phyloP scores from a whole-genome alignment of 2,888 invertebrate species.

The Leptogaster cylindrica region DNA sequence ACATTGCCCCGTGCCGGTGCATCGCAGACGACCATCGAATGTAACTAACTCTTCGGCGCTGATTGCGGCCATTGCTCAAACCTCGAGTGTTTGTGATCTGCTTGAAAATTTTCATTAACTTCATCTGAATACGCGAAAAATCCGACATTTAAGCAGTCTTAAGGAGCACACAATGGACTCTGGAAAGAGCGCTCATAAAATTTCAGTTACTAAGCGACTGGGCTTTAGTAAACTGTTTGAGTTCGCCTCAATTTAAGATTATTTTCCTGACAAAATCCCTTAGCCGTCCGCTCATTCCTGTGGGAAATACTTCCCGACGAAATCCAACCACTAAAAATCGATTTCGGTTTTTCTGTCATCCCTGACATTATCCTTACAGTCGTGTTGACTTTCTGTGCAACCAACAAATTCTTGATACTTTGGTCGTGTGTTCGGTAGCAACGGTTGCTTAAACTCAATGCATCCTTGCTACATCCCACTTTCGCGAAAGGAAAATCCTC shows the following conservation, averaged over 20 bases:
- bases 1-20: slow-evolving; percentile 6
- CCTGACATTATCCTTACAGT: background rate
- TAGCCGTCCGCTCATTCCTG: background rate
- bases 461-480: too few species aligned
- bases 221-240: slow-evolving; percentile 15
- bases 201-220: background rate
- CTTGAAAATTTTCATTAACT: slow-evolving; percentile 36
- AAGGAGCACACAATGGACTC: background rate
- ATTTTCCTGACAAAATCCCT: too few species aligned
- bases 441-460: too few species aligned
- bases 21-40: too few species aligned
- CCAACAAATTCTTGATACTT: too few species aligned
- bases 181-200: background rate
- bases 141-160: background rate
- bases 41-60: background rate
- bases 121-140: slow-evolving; percentile 13
- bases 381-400: too few species aligned
- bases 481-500: too few species aligned
- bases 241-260: slow-evolving; percentile 7
- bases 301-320: background rate
- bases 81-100: slow-evolving; percentile 16
- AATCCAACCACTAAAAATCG: background rate
- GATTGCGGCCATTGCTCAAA: background rate
- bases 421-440: too few species aligned
- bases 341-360: background rate